Evolutionary conservation across 1,140 invertebrate genomes (phyloP).

Genomic region (Tenebrio molitor): DNA sequence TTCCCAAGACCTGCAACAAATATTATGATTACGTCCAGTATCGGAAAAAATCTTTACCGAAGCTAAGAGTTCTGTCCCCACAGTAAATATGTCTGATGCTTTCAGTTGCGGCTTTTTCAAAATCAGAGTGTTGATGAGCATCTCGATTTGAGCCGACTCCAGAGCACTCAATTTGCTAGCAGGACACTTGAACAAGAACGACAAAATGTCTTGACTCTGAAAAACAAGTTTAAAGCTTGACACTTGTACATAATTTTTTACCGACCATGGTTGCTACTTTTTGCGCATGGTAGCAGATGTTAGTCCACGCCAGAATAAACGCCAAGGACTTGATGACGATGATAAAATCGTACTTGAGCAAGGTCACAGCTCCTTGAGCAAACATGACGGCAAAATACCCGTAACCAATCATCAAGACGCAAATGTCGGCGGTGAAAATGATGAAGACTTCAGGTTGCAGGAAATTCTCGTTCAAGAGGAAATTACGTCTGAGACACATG

Average conservation of each 20-base stretch:
- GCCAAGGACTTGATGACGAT: background rate
- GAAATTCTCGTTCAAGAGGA: background rate
- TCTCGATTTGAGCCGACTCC: conserved; percentile 8
- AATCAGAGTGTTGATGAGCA: background rate
- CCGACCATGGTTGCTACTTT: background rate
- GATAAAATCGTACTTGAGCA: background rate
- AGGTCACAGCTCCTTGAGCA: background rate
- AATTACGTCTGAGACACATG: background rate
- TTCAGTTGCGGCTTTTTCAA: conserved; percentile 1
- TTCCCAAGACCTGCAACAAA: no score
- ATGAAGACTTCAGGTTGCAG: background rate
- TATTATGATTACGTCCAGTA: no score
- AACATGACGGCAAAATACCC: background rate
- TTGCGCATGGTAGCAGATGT: background rate
- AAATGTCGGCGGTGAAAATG: background rate
- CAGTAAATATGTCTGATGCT: background rate
- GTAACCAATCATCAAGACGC: background rate
- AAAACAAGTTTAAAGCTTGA: no score
- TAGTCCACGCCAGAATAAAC: background rate
- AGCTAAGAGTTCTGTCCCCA: background rate
- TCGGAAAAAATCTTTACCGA: no score
- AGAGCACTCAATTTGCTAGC: background rate
- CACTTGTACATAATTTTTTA: no score
- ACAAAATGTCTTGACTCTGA: no score
- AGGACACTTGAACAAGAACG: conserved; percentile 10